Evolutionary conservation across 2,888 invertebrate genomes (phyloP), one percentile per base, ranked within the genome.

Genomic region (Synergus gifuensis): DNA sequence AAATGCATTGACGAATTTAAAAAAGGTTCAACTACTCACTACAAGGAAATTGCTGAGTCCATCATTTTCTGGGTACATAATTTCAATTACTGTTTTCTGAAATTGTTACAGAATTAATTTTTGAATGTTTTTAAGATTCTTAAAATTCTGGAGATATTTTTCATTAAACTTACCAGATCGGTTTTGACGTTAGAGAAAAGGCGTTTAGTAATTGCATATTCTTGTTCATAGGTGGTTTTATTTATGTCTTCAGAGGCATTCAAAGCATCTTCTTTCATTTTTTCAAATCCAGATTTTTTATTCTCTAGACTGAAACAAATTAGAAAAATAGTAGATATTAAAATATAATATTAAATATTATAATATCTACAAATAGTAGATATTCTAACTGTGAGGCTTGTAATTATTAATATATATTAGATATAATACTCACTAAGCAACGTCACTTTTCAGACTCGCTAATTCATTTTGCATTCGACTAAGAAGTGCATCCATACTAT

Each of bases 131-230:
- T n/a, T 1, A n/a, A 2, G 16, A 8, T 54, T 22, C 60, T 22
- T 18, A 22, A 22, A 60, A 22, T 60, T 22, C 4, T 22, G 22
- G 22, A 60, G 46, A 36, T 58, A 67, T 60, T 58, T 42, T 40
- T 49, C 4, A 22, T 44, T 73, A n/a, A 7, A 80, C 84, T 79
- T 84, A 91, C 91, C 85, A 91, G 86, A 83, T 91, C 90, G 0
- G 18, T 18, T 81, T 88, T 91, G 0, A 85, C 83, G 46, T 76
- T 16, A 8, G 78, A 18, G 79, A 91, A 90, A 28, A 91, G 54
- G 4, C 46, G 46, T 76, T 85, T 87, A 0, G 83, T 67, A 5
- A 83, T 36, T 2, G 12, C 18, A n/a, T 83, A 49, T 83, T 90
- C 89, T 22, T 81, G 78, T 4, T 78, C 76, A 22, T 87, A 87